phyloP scores from a whole-genome alignment of 2,113 vertebrate genomes.

The Opisthocomus hoazin region DNA sequence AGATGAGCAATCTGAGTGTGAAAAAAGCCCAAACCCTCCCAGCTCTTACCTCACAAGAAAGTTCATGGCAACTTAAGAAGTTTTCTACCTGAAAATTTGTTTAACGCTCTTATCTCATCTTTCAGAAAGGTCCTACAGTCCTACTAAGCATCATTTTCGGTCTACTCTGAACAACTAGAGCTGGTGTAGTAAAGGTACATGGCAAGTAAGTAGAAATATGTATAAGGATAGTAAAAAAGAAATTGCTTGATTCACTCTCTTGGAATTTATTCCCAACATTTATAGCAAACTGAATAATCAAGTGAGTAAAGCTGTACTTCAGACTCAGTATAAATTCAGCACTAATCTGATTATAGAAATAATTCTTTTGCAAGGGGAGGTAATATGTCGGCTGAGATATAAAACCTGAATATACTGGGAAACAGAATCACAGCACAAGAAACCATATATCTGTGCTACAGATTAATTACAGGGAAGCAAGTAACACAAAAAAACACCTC shows the following conservation, averaged over 20 bases:
- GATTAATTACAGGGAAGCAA: slow-evolving; percentile 9
- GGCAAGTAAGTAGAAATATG: slow-evolving; percentile 39
- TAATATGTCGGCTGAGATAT: slow-evolving; percentile 47
- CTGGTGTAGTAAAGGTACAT: background rate
- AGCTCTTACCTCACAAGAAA: background rate
- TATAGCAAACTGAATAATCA: slow-evolving; percentile 62
- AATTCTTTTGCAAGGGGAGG: slow-evolving; percentile 55
- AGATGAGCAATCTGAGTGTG: background rate
- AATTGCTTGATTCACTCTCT: slow-evolving; percentile 30
- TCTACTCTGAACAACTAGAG: background rate
- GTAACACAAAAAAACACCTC: background rate
- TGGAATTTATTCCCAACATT: slow-evolving; percentile 59
- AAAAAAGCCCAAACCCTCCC: background rate
- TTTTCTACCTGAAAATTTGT: background rate
- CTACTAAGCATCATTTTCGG: background rate
- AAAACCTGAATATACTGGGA: slow-evolving; percentile 30
- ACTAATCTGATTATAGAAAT: slow-evolving; percentile 66
- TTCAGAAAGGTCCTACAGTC: background rate
- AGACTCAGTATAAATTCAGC: slow-evolving; percentile 53
- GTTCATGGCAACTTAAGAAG: background rate
- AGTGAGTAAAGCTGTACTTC: slow-evolving; percentile 55
- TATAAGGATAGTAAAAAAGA: slow-evolving; percentile 20
- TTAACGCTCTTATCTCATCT: background rate
- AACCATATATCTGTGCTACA: background rate
- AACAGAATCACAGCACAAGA: background rate